Conservation (phyloP, 23 tunicate species). For the Ascidia mentula region DNA sequence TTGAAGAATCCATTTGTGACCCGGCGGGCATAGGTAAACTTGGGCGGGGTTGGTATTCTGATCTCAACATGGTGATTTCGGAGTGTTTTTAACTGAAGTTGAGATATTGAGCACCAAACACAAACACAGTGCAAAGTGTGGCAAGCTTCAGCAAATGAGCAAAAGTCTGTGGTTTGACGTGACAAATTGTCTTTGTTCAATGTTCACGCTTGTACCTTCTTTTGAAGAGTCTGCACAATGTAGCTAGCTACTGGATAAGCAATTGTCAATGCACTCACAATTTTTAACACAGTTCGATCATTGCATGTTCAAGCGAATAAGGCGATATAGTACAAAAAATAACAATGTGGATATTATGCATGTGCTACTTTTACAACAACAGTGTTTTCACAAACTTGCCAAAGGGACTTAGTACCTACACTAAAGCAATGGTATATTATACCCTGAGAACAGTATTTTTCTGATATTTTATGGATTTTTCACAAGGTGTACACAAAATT, state of each 20-base stretch:
- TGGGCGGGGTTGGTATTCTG: constrained; percentile 56
- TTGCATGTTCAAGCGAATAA: constrained; percentile 72
- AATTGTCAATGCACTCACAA: constrained; percentile 69
- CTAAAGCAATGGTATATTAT: constrained; percentile 34
- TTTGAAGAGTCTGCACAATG: constrained; percentile 47
- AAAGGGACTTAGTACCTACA: constrained; percentile 54
- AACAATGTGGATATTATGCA: constrained; percentile 24
- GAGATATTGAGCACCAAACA: constrained; percentile 50
- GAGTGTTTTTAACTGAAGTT: neutral
- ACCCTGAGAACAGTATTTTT: constrained; percentile 45
- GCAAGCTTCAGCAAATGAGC: constrained; percentile 36
- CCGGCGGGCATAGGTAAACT: constrained; percentile 39
- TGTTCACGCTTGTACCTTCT: constrained; percentile 49
- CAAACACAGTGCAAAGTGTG: constrained; percentile 54
- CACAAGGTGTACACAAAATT: constrained; percentile 31
- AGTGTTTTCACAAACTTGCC: constrained; percentile 59
- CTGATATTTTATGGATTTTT: constrained; percentile 36
- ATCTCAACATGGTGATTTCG: constrained; percentile 45
- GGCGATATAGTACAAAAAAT: constrained; percentile 76
- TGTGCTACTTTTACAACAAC: constrained; percentile 67
- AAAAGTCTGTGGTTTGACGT: constrained; percentile 11
- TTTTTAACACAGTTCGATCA: constrained; percentile 60
- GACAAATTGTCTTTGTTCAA: constrained; percentile 31
- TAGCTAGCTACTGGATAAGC: constrained; percentile 59
- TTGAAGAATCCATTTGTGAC: constrained; percentile 27